These are phyloP conservation scores for Sesamia nonagrioides DNA, from an alignment of 1,140 invertebrate species.

Conservation along the genomic window DNA sequence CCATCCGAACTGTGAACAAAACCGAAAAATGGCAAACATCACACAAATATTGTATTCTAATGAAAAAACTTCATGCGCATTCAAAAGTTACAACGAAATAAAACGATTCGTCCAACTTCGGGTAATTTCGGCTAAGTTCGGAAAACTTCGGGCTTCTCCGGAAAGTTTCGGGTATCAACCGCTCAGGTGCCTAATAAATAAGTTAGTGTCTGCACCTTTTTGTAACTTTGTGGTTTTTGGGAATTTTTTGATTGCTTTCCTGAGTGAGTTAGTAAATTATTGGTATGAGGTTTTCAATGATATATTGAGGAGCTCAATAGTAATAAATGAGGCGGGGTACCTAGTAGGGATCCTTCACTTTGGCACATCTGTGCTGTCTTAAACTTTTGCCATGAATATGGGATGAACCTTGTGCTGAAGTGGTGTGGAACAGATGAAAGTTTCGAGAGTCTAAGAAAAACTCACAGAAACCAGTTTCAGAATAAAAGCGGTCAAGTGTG, in stretches of 20 bases:
- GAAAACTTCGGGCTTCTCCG: conserved; percentile 1
- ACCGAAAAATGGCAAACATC: conserved; percentile 1
- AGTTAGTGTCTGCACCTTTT: conserved; percentile 3
- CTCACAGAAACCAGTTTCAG: not conserved
- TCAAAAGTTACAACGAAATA: conserved; percentile 37
- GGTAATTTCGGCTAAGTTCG: not conserved
- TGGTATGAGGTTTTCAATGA: conserved; percentile 15
- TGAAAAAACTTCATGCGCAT: conserved; percentile 3
- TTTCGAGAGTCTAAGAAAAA: not conserved
- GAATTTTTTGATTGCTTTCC: conserved; percentile 8
- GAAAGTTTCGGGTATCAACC: conserved; percentile 8
- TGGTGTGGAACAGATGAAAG: not conserved
- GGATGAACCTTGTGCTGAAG: conserved; percentile 1
- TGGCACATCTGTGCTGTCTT: not conserved
- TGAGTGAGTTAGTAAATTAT: conserved; percentile 12
- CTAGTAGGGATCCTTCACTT: not conserved
- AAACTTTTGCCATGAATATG: conserved; percentile 16
- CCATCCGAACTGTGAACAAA: not conserved
- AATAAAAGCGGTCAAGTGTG: too few species aligned
- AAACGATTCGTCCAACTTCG: conserved; percentile 21
- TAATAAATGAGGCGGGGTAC: not conserved
- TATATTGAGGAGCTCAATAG: not conserved
- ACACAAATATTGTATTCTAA: conserved; percentile 4
- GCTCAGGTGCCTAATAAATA: conserved; percentile 16
- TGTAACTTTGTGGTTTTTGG: not conserved